Evolutionary conservation across 2,888 invertebrate genomes (phyloP).

Genomic region (Ochropleura plecta): DNA sequence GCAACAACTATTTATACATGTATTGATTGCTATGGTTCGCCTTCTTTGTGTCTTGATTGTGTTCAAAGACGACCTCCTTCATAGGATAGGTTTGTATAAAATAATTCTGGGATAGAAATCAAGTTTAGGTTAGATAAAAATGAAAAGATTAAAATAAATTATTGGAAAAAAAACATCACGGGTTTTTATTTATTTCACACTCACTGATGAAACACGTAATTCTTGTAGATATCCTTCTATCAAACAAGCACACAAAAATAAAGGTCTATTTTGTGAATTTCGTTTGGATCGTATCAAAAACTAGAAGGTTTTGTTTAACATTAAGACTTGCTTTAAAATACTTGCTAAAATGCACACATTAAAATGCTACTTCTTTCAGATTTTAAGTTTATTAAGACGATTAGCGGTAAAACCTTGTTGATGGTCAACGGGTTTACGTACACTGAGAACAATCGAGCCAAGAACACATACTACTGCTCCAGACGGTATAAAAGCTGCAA

Average conservation of each 20-base stretch:
- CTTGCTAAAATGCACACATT: neutral
- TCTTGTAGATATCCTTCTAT: neutral
- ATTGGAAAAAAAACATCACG: neutral
- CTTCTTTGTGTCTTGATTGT: conserved; percentile 28
- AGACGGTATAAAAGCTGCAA: conserved; percentile 65
- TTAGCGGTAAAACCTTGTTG: conserved; percentile 67
- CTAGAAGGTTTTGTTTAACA: neutral
- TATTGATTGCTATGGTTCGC: conserved; percentile 36
- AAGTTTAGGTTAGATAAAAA: neutral
- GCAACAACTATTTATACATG: conserved; percentile 24
- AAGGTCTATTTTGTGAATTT: neutral
- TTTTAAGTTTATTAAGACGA: conserved; percentile 64
- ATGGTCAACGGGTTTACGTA: conserved; percentile 68
- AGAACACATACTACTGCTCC: conserved; percentile 68
- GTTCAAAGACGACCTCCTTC: conserved; percentile 16
- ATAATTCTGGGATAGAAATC: neutral
- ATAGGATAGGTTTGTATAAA: neutral
- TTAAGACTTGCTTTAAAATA: neutral
- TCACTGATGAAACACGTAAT: neutral
- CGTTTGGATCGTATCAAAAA: conserved; percentile 1
- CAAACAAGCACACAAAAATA: neutral
- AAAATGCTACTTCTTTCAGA: conserved; percentile 36
- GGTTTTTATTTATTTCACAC: neutral
- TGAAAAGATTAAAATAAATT: neutral
- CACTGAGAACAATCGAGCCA: conserved; percentile 71